phyloP scores from a whole-genome alignment of 53 echinoderm and acorn worm species.

The Echinometra lucunter region DNA sequence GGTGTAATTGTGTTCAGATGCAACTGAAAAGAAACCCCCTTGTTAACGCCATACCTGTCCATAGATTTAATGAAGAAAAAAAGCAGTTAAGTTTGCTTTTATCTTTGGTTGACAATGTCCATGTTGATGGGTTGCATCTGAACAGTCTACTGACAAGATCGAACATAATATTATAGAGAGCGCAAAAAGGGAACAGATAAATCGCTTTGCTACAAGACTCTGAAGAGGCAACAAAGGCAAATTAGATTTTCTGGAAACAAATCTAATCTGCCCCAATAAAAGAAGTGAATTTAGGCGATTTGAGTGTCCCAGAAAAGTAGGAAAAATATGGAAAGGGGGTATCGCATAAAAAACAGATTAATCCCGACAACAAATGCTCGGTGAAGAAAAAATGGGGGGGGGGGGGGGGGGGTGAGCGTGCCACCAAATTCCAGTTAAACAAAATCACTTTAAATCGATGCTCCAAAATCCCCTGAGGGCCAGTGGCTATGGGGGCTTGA shows the following conservation, averaged over 20 bases:
- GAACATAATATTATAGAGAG: neutral
- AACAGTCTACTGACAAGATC: neutral
- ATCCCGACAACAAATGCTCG: conserved; percentile 20
- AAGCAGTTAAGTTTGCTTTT: neutral
- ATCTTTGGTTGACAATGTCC: neutral
- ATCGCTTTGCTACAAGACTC: neutral
- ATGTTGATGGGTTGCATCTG: neutral
- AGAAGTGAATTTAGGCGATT: conserved; percentile 21
- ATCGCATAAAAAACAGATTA: conserved; percentile 11
- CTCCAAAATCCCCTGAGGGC: conserved; percentile 44
- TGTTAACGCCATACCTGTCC: no score
- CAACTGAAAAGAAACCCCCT: no score
- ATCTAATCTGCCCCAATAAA: conserved; percentile 36
- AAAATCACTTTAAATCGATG: conserved; percentile 68
- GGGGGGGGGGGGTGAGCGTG: conserved; percentile 5
- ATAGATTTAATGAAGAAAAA: no score
- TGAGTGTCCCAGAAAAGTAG: neutral
- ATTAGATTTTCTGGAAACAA: conserved; percentile 38
- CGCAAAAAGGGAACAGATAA: neutral
- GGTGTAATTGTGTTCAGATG: no score
- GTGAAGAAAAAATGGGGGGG: neutral
- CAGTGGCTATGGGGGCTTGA: conserved; percentile 21
- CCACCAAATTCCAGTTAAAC: conserved; percentile 62
- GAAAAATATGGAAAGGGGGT: neutral
- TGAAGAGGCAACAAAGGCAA: neutral